Evolutionary conservation across 2,888 invertebrate species (phyloP), one percentile per base, ranked within the genome.

Genomic region (Diplazon laetatorius): DNA sequence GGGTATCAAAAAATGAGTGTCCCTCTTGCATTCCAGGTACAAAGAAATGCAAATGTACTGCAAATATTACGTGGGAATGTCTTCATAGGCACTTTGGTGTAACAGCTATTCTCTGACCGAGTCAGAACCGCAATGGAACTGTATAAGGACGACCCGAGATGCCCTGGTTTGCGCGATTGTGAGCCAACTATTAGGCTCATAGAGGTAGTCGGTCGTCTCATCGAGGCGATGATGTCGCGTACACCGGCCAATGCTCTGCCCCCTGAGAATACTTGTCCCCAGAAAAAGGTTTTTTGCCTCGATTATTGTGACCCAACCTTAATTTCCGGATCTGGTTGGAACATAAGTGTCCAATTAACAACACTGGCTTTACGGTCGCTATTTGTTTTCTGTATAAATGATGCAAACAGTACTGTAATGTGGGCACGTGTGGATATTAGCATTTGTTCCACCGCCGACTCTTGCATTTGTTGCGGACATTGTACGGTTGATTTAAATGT

Each of bases 11-110:
- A 50, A 1, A 22, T 22, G 50, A 50, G 22, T 3, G 70, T 79
- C 6, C 66, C 78, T 14, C 59, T 73, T 20, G 78, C 76, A 22
- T 79, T 73, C 59, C 39, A 74, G 74, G 79, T 79, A 74, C 30
- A 6, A n/a, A n/a, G n/a, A n/a, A n/a, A n/a, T n/a, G n/a, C n/a
- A n/a, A n/a, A n/a, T n/a, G n/a, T n/a, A n/a, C n/a, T n/a, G 30
- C 30, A 30, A 5, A 6, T 30, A 6, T 30, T 30, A 30, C 6
- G 16, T 20, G 0, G 18, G 16, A 48, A 48, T 6, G 20, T 8
- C 18, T 48, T 48, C 46, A 1, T 16, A 44, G 6, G 6, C 6
- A 5, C 30, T 30, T 30, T 30, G 6, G 2, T 30, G 2, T n/a
- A n/a, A n/a, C 30, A 30, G 30, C 30, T 30, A 6, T 30, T 30